phyloP scores from a whole-genome alignment of 2,113 vertebrate genomes.

The Sapayoa aenigma region DNA sequence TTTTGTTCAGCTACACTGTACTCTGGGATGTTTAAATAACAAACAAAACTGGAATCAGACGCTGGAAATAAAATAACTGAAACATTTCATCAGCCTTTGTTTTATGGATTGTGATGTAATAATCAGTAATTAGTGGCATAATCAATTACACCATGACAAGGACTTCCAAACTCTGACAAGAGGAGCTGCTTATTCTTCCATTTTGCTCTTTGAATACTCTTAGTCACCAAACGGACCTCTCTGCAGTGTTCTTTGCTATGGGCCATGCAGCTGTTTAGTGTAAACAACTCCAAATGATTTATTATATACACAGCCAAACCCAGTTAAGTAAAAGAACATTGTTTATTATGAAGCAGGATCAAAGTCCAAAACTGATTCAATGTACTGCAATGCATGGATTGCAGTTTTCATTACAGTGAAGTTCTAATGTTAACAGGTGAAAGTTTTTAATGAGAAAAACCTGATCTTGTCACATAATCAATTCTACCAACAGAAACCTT shows the following conservation, averaged over 20 bases:
- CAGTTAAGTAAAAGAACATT: background rate
- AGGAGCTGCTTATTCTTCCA: background rate
- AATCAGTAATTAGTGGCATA: background rate
- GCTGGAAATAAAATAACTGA: background rate
- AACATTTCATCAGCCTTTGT: background rate
- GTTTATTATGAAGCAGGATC: background rate
- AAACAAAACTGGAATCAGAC: slow-evolving; percentile 36
- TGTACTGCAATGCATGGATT: background rate
- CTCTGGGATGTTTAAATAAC: slow-evolving; percentile 31
- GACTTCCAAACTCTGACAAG: background rate
- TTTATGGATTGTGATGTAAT: background rate
- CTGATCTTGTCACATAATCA: background rate
- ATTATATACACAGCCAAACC: background rate
- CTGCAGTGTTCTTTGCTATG: background rate
- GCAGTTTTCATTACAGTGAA: background rate
- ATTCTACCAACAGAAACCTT: background rate
- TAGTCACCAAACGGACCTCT: background rate
- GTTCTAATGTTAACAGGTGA: background rate
- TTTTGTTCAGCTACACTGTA: slow-evolving; percentile 13
- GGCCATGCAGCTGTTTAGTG: background rate
- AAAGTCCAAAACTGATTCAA: slow-evolving; percentile 9
- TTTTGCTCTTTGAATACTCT: background rate
- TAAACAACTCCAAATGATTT: background rate
- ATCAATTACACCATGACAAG: background rate
- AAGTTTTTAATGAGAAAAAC: background rate